Evolutionary conservation across 2,113 vertebrate genomes (phyloP).

Genomic region (Tautogolabrus adspersus): DNA sequence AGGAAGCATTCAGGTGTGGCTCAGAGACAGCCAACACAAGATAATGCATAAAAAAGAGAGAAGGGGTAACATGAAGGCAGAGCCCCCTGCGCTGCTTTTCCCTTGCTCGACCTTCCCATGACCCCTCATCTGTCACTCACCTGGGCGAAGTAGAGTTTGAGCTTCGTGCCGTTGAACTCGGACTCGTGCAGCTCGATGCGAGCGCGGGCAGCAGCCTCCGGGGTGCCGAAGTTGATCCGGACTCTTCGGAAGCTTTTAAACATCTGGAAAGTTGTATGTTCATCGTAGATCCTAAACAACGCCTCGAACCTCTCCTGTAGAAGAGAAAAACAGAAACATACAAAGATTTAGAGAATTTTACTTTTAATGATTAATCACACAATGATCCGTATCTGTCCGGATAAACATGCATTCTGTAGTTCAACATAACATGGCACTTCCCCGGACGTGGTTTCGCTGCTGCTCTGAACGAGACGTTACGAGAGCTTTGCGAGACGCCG

Average conservation of each 20-base stretch:
- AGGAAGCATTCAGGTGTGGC: constrained; percentile 30
- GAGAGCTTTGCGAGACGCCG: too few relatives aligned
- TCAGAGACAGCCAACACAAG: not conserved
- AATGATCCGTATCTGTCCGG: not conserved
- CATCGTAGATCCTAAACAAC: constrained; percentile 92
- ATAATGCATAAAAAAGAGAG: not conserved
- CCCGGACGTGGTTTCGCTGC: too few relatives aligned
- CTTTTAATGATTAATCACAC: too few relatives aligned
- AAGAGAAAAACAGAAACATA: constrained; percentile 6
- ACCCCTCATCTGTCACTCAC: constrained; percentile 73
- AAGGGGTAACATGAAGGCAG: not conserved
- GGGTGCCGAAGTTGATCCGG: constrained; percentile 95
- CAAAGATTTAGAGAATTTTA: not conserved
- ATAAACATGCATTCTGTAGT: too few relatives aligned
- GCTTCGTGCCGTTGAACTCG: constrained; percentile 91
- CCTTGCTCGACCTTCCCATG: constrained; percentile 28
- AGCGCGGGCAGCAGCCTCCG: constrained; percentile 93
- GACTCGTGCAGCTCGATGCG: constrained; percentile 95
- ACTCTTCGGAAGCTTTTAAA: constrained; percentile 97
- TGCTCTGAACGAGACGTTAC: too few relatives aligned
- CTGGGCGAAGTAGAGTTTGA: constrained; percentile 97
- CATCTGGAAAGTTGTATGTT: constrained; percentile 92
- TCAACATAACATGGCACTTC: too few relatives aligned
- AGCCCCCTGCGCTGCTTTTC: too few relatives aligned
- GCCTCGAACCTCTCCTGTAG: constrained; percentile 94